Evolutionary conservation across 2,888 invertebrate genomes (phyloP), one percentile per base, ranked within the genome.

Genomic region (Branchipolynoe longqiensis): DNA sequence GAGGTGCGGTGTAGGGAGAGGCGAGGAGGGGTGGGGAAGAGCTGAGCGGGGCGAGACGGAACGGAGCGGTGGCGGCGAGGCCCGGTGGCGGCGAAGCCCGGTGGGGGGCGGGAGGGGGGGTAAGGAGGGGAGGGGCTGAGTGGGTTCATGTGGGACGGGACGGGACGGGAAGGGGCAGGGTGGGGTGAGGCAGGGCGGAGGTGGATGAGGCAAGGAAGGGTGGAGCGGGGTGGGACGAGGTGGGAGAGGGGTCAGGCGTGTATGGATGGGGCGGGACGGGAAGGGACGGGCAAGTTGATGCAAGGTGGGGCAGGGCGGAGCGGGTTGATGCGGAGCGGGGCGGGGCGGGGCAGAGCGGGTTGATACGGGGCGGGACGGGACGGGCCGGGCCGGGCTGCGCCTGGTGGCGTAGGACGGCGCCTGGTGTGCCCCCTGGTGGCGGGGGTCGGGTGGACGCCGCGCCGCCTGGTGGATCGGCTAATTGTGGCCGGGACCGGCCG

Each of bases 401-500:
- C 48, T 48, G 48, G 48, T 12, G 18, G 48, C 8, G 48, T 48
- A 48, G 48, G 48, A 48, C 18, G 18, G 48, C 48, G 18, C 48
- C 18, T 12, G 8, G 48, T 48, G 8, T 48, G 48, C 8, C 8
- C 8, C 8, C 18, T 4, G 58, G 58, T 14, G 18, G 58, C 12
- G 58, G 58, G 4, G 58, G 58, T 8, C 36, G 69, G 8, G 36
- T 33, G 36, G 3, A 4, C 8, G 48, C 18, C 18, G 18, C 18
- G 8, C 12, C 36, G 69, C 33, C 25, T 25, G 36, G 69, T 38
- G 8, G 18, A 69, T 1, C 69, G 36, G 33, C 69, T 69, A 69
- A 69, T 69, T 69, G 69, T 36, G 69, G 69, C 36, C 69, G 69
- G 2, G 36, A 38, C 36, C 12, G 25, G 69, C 18, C n/a, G n/a